Evolutionary conservation across 2,888 invertebrate genomes (phyloP), one percentile per base, ranked within the genome.

Genomic region (Polydrusus cervinus): DNA sequence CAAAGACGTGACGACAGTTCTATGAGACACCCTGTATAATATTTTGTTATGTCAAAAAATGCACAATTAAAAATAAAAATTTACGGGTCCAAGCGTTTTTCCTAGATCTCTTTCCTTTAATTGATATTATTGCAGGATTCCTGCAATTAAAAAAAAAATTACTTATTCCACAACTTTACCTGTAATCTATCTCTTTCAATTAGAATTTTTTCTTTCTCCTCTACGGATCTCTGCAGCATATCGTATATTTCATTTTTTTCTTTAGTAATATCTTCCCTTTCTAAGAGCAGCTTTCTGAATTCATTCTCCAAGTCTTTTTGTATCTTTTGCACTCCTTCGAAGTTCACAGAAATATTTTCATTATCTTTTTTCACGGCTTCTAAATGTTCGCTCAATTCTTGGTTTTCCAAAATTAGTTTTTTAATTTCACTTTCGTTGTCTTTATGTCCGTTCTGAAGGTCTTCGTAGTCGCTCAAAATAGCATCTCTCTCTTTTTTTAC

Each of bases 211-310:
- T 71, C 71, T 40, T 76, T 73, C 25, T 76, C 73, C 25, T 73
- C 66, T 3, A 75, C 71, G 7, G 51, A 71, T 5, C 47, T n/a
- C 16, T 75, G 75, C 66, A 71, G 45, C 16, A 49, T 66, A 34
- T 75, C 75, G 45, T 71, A 75, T 8, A 75, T 60, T 11, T 75
- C 75, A 16, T 75, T 60, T 45, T 75, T 75, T 18, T 75, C 75
- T 16, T 75, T 75, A 1, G 18, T 11, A 20, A 67, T 16, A 18
- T 74, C 74, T 11, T 57, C 51, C 34, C 47, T 60, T 16, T 69
- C 74, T 18, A 70, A 25, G 20, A 64, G 30, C 7, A 74, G 30
- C 25, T 69, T 68, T 25, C 64, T 53, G 34, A 55, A 47, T 51
- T 69, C 64, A n/a, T 69, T 62, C 20, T 73, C 73, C 66, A 61